phyloP scores from a whole-genome alignment of 2,888 invertebrate species.

The Diarsia rubi region DNA sequence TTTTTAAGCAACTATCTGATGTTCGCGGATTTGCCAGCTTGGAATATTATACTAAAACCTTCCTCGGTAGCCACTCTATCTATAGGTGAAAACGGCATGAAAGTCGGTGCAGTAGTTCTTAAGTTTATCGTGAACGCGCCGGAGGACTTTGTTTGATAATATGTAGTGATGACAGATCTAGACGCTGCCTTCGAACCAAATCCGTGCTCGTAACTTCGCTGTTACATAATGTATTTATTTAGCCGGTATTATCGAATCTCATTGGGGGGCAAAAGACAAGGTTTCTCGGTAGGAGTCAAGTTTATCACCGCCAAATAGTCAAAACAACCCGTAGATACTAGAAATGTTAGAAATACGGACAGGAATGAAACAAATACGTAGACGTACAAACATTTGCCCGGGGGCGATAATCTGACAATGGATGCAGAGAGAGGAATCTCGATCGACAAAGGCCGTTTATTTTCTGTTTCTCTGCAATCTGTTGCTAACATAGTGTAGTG shows the following conservation, averaged over 20 bases:
- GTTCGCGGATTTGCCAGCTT: too few relatives aligned
- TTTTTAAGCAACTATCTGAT: background rate
- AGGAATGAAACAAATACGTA: slow-evolving; percentile 7
- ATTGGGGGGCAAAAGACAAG: background rate
- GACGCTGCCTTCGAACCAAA: background rate
- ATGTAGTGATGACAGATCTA: background rate
- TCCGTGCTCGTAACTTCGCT: background rate
- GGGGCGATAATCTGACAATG: slow-evolving; percentile 8
- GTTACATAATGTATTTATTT: background rate
- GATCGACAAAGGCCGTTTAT: slow-evolving; percentile 31
- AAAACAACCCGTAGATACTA: background rate
- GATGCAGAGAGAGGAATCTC: slow-evolving; percentile 7
- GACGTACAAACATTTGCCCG: slow-evolving; percentile 1
- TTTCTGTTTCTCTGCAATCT: slow-evolving; percentile 37
- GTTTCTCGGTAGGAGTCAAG: background rate
- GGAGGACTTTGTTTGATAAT: too few relatives aligned
- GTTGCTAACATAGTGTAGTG: slow-evolving; percentile 22
- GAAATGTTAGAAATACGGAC: background rate
- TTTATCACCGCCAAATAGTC: background rate
- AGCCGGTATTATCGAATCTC: background rate
- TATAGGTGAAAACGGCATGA: too few relatives aligned
- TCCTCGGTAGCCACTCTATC: too few relatives aligned
- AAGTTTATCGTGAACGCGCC: too few relatives aligned
- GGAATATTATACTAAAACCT: too few relatives aligned
- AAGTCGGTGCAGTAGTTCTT: too few relatives aligned